Evolutionary conservation across 1,140 invertebrate species (phyloP).

Genomic region (Phymastichus coffea): DNA sequence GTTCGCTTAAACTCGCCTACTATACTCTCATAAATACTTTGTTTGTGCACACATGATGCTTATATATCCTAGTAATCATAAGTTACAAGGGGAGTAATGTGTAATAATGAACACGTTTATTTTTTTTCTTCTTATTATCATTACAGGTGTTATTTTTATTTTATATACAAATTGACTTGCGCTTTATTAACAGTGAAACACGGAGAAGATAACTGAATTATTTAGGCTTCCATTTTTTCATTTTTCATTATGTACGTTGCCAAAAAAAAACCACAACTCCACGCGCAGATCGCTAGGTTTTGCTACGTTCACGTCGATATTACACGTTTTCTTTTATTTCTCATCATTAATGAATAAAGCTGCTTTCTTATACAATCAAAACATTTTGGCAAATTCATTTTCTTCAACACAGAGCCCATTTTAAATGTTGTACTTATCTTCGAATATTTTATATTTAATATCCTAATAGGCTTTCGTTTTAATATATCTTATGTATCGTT

Average conservation of each 20-base stretch:
- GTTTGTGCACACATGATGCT: not conserved
- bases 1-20: no score
- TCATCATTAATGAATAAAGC: no score
- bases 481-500: no score
- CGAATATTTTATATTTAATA: not conserved
- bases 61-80: not conserved
- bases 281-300: no score
- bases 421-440: conserved; percentile 14
- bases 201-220: conserved; percentile 9
- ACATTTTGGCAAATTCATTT: not conserved
- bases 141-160: conserved; percentile 1
- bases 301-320: not conserved
- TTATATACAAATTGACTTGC: conserved; percentile 22
- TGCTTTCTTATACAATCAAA: no score
- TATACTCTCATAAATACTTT: no score
- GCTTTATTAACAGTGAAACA: conserved; percentile 14
- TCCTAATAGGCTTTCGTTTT: not conserved
- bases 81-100: conserved; percentile 4
- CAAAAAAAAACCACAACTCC: no score
- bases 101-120: conserved; percentile 5
- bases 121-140: conserved; percentile 10
- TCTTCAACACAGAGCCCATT: not conserved
- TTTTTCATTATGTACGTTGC: no score
- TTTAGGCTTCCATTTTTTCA: conserved; percentile 3
- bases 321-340: not conserved